A percentile compares a stretch with the other conserved stretches of the same genome.
phyloP scores from a whole-genome alignment of 1,140 invertebrate species.

The Rhagoletis pomonella region DNA sequence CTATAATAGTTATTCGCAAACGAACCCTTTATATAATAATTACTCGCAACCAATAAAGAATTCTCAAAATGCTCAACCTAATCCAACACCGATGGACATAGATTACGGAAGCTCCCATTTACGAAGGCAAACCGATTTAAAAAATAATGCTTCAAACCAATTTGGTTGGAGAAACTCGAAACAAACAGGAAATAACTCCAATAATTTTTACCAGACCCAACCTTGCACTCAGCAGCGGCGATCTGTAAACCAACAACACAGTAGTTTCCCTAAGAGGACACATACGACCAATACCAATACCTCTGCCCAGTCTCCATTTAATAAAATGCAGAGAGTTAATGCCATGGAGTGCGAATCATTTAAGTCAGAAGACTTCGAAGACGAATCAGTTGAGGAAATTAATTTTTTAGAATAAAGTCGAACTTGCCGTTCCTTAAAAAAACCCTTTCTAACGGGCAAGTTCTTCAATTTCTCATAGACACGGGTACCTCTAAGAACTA shows the following conservation, averaged over 20 bases:
- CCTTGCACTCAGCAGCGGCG: not conserved
- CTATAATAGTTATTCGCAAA: not conserved
- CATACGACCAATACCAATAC: not conserved
- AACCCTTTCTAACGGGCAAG: not conserved
- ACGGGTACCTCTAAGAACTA: slow-evolving; percentile 34
- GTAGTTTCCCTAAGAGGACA: not conserved
- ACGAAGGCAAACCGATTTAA: not conserved
- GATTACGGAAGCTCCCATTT: not conserved
- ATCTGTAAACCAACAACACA: not conserved
- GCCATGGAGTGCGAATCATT: not conserved
- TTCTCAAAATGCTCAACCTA: not conserved
- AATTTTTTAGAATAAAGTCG: slow-evolving; percentile 44
- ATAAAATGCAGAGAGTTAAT: slow-evolving; percentile 21
- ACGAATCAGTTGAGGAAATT: not conserved
- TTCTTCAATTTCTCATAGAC: not conserved
- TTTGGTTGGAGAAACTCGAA: not conserved
- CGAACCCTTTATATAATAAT: not conserved
- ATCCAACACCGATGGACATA: not conserved
- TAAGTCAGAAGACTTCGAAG: not conserved
- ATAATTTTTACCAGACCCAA: not conserved
- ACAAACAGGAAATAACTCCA: not conserved
- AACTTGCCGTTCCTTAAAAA: not conserved
- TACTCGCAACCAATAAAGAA: not conserved
- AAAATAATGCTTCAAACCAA: no score
- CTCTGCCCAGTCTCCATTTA: not conserved